A percentile compares a stretch with the other conserved stretches of the same genome.
Evolutionary conservation across 30 jellyfish, hydroid and myxozoan species (phyloP).

Genomic region (Aurelia sp.): DNA sequence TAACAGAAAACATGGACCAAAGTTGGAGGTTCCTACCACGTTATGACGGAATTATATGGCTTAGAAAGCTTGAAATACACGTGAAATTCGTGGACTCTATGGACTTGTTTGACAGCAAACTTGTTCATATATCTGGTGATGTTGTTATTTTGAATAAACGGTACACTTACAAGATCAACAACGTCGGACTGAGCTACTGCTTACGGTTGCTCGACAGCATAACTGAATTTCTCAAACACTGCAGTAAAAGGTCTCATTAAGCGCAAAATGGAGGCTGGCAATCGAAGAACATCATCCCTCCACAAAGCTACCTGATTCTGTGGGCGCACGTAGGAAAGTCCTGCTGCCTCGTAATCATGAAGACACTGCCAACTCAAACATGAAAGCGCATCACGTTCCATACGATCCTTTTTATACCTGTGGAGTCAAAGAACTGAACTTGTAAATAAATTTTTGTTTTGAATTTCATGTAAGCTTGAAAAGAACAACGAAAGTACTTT

Average conservation of each 20-base stretch:
- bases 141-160: slow-evolving; percentile 42
- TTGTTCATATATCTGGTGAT: slow-evolving; percentile 45
- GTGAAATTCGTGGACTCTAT: slow-evolving; percentile 18
- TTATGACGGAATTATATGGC: slow-evolving; percentile 37
- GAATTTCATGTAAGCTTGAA: too few species aligned
- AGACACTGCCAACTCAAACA: too few species aligned
- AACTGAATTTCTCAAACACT: slow-evolving; percentile 50
- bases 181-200: slow-evolving; percentile 54
- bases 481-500: too few species aligned
- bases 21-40: slow-evolving; percentile 58
- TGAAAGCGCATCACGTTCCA: too few species aligned
- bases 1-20: slow-evolving; percentile 37
- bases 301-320: too few species aligned
- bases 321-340: too few species aligned
- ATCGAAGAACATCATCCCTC: too few species aligned
- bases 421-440: too few species aligned
- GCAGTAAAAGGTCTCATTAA: background rate
- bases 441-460: too few species aligned
- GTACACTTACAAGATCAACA: slow-evolving; percentile 41
- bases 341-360: too few species aligned
- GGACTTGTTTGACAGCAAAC: slow-evolving; percentile 19
- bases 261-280: too few species aligned
- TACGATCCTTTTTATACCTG: too few species aligned
- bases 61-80: slow-evolving; percentile 33
- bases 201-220: slow-evolving; percentile 53